Conservation (phyloP, 2,797 vertebrate genomes). For the Champsocephalus gunnari region DNA sequence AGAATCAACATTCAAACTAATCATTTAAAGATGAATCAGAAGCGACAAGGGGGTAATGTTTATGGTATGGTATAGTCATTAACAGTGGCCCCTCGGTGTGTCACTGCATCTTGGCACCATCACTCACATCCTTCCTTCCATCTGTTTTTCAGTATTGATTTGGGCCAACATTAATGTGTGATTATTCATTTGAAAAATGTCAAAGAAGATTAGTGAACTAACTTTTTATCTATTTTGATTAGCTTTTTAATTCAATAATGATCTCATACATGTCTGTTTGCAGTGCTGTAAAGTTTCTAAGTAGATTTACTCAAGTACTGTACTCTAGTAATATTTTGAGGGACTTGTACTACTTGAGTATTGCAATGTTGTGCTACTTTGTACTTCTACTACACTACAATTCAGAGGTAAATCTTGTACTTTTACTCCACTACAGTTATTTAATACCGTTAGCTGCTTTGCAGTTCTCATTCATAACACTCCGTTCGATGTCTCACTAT, state of each 20-base stretch:
- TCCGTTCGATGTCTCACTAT: too few relatives aligned
- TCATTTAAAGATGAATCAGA: constrained; percentile 32
- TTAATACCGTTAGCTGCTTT: too few relatives aligned
- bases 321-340: too few relatives aligned
- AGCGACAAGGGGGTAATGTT: background rate
- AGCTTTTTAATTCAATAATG: background rate
- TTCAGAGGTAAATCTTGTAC: too few relatives aligned
- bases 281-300: too few relatives aligned
- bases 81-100: background rate
- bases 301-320: too few relatives aligned
- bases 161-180: background rate
- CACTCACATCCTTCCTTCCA: background rate
- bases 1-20: constrained; percentile 1
- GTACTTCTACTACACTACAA: too few relatives aligned
- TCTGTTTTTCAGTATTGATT: constrained; percentile 13
- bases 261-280: background rate
- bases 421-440: too few relatives aligned
- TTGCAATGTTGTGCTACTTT: too few relatives aligned
- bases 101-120: constrained; percentile 8
- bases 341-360: too few relatives aligned
- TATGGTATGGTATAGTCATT: constrained; percentile 11
- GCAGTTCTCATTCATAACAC: too few relatives aligned
- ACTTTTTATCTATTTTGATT: background rate
- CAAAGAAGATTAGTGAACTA: background rate
- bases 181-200: background rate